phyloP scores from a whole-genome alignment of 2,888 invertebrate species.

The Ormyrus nitidulus region DNA sequence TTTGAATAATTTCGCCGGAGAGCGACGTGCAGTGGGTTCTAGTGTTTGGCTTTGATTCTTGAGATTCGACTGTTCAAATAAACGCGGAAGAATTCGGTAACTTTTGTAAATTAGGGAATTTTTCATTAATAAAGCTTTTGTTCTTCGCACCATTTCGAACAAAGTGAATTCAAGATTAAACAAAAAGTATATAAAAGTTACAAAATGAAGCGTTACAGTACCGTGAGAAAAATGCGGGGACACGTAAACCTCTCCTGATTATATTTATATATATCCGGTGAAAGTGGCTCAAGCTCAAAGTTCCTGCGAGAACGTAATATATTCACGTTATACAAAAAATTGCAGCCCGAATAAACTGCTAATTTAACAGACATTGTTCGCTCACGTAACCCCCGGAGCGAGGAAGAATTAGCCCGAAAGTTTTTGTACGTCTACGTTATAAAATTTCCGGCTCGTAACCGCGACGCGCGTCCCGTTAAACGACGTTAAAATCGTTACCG shows the following conservation, averaged over 20 bases:
- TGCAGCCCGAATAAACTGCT: not conserved
- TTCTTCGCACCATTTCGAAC: not conserved
- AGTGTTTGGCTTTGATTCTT: no score
- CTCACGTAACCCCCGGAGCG: not conserved
- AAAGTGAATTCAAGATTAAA: no score
- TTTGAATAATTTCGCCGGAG: no score
- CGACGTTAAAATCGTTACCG: not conserved
- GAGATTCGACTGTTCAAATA: no score
- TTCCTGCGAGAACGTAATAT: not conserved
- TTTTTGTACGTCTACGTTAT: no score
- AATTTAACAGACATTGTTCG: slow-evolving; percentile 21
- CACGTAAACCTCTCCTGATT: slow-evolving; percentile 14
- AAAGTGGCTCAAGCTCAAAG: slow-evolving; percentile 6
- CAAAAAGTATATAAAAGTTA: no score
- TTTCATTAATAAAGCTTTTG: not conserved
- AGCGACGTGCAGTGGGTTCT: no score
- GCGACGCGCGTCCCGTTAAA: not conserved
- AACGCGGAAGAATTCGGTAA: no score
- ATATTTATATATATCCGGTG: slow-evolving; percentile 35
- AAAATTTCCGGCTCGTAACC: no score
- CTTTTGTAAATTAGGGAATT: no score
- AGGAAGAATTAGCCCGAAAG: no score
- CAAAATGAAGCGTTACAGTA: not conserved
- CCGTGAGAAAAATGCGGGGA: slow-evolving; percentile 20
- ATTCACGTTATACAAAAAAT: slow-evolving; percentile 2